Evolutionary conservation across 2,888 invertebrate genomes (phyloP), one percentile per base, ranked within the genome.

Genomic region (Saturnia pavonia): DNA sequence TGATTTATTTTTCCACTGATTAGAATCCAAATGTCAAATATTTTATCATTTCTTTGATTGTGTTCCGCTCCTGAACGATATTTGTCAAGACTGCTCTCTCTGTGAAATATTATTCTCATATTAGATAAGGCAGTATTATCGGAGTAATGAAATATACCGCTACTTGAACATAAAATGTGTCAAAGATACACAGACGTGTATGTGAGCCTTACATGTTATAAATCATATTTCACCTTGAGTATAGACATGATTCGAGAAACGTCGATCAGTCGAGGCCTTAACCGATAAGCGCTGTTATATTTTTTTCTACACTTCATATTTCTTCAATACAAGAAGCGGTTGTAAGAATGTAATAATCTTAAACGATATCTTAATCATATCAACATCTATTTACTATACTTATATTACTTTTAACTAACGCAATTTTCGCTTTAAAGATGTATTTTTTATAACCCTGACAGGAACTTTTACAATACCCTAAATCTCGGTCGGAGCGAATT

Each of bases 201-300:
- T 14, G 42, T 19, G 25, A n/a, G 34, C 14, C 72, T 70, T 69
- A 69, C 9, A 72, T 40, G 22, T 67, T 65, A 69, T 74, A 74
- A 74, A 75, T 79, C 57, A 72, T 68, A 67, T 48, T 34, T 71
- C 71, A 69, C 69, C 70, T 73, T 73, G 71, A 78, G 73, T 71
- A 70, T 54, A 66, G 74, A 77, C 67, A 74, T 74, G 57, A 73
- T 71, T 68, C 70, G 57, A 74, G 68, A 72, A 72, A 77, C 76
- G 71, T 78, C 74, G 75, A 73, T 75, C 78, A 76, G 68, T 71
- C 66, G 74, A 72, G 73, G 45, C 70, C 65, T 65, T 65, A 65
- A 65, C 40, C 65, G 65, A 40, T 65, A 65, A 34, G n/a, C n/a
- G 4, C n/a, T 65, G 40, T 65, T 40, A 40, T 40, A n/a, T 27